phyloP scores from a whole-genome alignment of 2,797 vertebrate species.

The Antrozous pallidus region DNA sequence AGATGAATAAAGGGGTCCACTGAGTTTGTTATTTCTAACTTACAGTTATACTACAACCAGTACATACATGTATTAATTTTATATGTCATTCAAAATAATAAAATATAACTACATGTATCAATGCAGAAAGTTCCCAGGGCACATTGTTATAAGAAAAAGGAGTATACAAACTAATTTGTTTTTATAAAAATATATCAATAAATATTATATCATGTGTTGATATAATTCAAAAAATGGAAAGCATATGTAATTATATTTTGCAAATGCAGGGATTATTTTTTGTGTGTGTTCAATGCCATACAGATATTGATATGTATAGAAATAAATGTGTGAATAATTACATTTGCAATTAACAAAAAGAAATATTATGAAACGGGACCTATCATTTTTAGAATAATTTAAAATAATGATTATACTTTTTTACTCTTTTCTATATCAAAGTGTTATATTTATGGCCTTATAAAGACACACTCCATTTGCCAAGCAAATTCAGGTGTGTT shows the following conservation, averaged over 20 bases:
- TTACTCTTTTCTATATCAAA: not conserved
- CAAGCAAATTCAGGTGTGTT: constrained; percentile 33
- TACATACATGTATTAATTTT: not conserved
- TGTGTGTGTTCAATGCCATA: not conserved
- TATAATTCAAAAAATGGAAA: not conserved
- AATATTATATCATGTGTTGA: not conserved
- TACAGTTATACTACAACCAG: not conserved
- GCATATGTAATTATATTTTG: not conserved
- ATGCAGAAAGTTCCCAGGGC: not conserved
- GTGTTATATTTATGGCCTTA: constrained; percentile 22
- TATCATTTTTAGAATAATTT: constrained; percentile 16
- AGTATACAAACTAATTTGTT: not conserved
- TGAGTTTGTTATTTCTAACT: not conserved
- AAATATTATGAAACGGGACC: not conserved
- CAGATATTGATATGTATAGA: not conserved
- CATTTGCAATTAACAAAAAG: not conserved
- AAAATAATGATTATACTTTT: not conserved
- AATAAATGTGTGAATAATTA: not conserved
- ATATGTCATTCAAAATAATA: not conserved
- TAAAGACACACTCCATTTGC: constrained; percentile 28
- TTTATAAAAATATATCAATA: not conserved
- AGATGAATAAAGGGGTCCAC: not conserved
- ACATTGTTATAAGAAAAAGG: not conserved
- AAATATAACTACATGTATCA: not conserved
- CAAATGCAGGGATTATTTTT: not conserved